These are phyloP conservation scores for Lydus trimaculatus DNA, from an alignment of 2,888 invertebrate species.

Conservation along the genomic window DNA sequence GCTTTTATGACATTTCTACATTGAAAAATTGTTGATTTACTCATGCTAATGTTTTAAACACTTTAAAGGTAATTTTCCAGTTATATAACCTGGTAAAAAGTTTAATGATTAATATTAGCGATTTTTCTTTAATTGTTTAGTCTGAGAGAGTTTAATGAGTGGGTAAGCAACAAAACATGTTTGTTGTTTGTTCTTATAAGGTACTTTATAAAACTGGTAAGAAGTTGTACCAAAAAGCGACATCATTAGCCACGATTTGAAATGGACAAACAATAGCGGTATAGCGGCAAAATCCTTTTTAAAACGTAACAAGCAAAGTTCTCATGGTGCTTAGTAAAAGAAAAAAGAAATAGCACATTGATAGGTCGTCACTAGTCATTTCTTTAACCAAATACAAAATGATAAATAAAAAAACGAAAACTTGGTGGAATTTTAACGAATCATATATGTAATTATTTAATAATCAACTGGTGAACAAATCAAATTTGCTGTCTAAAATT, in stretches of 20 bases:
- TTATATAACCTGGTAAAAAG: not conserved
- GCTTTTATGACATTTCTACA: not conserved
- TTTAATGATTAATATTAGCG: not conserved
- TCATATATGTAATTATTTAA: not conserved
- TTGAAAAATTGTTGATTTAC: not conserved
- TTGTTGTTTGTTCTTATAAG: slow-evolving; percentile 6
- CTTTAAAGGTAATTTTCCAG: not conserved
- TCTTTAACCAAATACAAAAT: not conserved
- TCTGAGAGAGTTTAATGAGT: slow-evolving; percentile 34
- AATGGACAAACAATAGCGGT: slow-evolving; percentile 44
- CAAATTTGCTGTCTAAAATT: not conserved
- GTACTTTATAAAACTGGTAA: not conserved
- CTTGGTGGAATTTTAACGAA: not conserved
- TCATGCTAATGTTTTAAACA: not conserved
- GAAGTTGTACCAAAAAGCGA: slow-evolving; percentile 48
- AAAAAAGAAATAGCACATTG: slow-evolving; percentile 21
- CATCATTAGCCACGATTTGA: slow-evolving; percentile 51
- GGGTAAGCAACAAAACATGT: slow-evolving; percentile 26
- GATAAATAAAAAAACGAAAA: not conserved
- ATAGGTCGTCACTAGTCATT: slow-evolving; percentile 22
- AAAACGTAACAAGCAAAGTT: slow-evolving; percentile 34
- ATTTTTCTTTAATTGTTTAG: not conserved
- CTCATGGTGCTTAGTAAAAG: slow-evolving; percentile 21
- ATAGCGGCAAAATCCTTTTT: slow-evolving; percentile 25
- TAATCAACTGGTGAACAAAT: not conserved